Evolutionary conservation across 2,797 vertebrate species (phyloP).

Genomic region (Clamator glandarius): DNA sequence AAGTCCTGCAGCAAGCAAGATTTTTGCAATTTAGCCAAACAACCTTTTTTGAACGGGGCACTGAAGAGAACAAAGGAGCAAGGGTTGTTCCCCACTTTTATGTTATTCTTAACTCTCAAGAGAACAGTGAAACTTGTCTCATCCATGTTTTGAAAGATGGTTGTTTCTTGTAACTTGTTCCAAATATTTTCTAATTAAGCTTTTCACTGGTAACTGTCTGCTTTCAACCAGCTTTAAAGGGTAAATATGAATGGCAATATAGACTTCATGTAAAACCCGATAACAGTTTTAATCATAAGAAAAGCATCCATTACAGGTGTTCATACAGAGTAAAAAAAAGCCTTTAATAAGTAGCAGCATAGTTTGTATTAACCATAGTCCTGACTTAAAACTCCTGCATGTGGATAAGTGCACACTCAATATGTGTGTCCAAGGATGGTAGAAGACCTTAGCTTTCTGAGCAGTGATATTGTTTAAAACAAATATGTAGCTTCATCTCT

Average conservation of each 20-base stretch:
- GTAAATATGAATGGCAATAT: not conserved
- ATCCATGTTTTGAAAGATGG: not conserved
- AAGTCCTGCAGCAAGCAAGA: not conserved
- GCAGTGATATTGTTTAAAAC: not conserved
- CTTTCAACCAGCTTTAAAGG: not conserved
- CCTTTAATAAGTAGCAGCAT: not conserved
- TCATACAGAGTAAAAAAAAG: not conserved
- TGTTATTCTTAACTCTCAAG: not conserved
- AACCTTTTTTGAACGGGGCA: not conserved
- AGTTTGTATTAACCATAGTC: not conserved
- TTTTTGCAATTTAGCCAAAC: not conserved
- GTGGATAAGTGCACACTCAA: fast-evolving
- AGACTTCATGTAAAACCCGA: not conserved
- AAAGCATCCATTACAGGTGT: not conserved
- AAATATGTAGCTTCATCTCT: not conserved
- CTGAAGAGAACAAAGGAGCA: not conserved
- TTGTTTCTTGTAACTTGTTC: not conserved
- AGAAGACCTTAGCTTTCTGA: not conserved
- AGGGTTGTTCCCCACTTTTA: not conserved
- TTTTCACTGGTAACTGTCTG: not conserved
- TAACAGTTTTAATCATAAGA: not conserved
- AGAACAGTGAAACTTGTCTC: not conserved
- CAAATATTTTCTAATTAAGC: not conserved
- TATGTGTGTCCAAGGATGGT: not conserved
- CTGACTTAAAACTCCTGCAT: not conserved